These are phyloP conservation scores for Corvus hawaiiensis DNA, from an alignment of 2,113 vertebrate genomes.

Conservation along the genomic window DNA sequence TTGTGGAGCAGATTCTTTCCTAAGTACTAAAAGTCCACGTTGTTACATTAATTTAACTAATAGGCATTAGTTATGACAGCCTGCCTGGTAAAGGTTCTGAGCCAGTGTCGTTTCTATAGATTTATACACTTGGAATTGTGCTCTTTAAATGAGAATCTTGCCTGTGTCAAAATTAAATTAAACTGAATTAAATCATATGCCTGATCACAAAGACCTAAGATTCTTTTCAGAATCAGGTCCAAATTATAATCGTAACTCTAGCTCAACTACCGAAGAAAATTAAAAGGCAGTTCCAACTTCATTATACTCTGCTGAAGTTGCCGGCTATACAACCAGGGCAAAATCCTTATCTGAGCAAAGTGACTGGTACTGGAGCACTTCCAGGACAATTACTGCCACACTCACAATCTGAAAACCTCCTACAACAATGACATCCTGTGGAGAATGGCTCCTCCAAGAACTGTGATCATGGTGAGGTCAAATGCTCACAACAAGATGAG, in stretches of 20 bases:
- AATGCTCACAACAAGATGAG: neutral
- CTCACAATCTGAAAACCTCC: neutral
- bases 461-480: neutral
- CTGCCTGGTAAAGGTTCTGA: constrained; percentile 40
- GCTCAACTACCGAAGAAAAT: constrained; percentile 25
- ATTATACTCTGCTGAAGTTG: constrained; percentile 45
- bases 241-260: constrained; percentile 62
- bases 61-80: constrained; percentile 62
- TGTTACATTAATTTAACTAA: constrained; percentile 63
- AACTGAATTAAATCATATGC: constrained; percentile 52
- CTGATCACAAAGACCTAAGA: constrained; percentile 31
- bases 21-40: constrained; percentile 22
- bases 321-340: neutral
- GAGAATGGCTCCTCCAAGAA: neutral
- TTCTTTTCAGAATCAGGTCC: constrained; percentile 36
- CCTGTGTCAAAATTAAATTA: constrained; percentile 52
- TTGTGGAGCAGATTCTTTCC: constrained; percentile 55
- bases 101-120: constrained; percentile 57
- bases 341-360: neutral
- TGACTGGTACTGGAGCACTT: neutral
- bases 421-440: rapidly evolving
- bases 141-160: constrained; percentile 29
- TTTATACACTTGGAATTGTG: constrained; percentile 46
- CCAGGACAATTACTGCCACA: neutral
- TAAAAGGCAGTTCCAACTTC: constrained; percentile 53